Evolutionary conservation across 2,113 vertebrate genomes (phyloP).

Genomic region (Entomyzon cyanotis): DNA sequence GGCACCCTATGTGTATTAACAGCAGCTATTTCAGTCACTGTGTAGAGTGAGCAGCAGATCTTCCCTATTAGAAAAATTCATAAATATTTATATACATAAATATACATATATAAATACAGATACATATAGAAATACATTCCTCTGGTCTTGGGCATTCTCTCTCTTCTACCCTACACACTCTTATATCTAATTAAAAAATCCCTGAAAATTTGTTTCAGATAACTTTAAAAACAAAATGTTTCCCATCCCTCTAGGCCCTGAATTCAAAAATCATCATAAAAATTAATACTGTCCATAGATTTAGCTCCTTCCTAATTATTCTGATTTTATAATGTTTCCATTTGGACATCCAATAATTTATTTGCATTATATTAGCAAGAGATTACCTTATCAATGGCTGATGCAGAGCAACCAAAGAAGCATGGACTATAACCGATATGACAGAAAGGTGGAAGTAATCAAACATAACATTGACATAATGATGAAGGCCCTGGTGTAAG

Average conservation of each 20-base stretch:
- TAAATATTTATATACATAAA: background rate
- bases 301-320: background rate
- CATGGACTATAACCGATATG: constrained; percentile 91
- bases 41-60: background rate
- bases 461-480: constrained; percentile 98
- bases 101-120: background rate
- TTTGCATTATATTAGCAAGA: background rate
- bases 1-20: background rate
- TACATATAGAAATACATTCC: background rate
- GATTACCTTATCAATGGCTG: constrained; percentile 95
- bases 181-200: background rate
- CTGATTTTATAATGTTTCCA: background rate
- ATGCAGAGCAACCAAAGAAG: constrained; percentile 94
- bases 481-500: constrained; percentile 93
- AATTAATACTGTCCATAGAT: background rate
- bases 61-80: background rate
- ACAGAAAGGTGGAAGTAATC: constrained; percentile 99
- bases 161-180: background rate
- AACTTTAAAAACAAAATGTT: background rate
- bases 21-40: background rate
- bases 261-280: background rate
- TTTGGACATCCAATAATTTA: background rate
- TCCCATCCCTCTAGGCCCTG: background rate
- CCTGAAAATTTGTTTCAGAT: background rate
- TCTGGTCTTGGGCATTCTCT: background rate